A percentile compares a stretch with the other conserved stretches of the same genome.
Conservation (phyloP, 1,140 invertebrate species). For the Odontomachus brunneus region DNA sequence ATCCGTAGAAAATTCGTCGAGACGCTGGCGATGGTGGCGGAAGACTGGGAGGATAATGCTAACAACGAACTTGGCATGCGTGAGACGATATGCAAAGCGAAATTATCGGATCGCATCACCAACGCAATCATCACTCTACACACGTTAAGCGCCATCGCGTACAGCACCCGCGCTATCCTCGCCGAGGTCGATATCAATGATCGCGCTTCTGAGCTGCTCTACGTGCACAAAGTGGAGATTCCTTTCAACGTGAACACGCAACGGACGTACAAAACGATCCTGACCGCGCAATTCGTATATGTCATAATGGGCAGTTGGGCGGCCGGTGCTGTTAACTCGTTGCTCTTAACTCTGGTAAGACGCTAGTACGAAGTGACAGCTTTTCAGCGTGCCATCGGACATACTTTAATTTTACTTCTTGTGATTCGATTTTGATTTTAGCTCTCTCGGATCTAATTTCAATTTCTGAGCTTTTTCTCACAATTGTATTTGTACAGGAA, state of each 20-base stretch:
- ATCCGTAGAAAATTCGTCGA: conserved; percentile 34
- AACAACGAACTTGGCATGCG: conserved; percentile 4
- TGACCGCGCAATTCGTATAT: conserved; percentile 10
- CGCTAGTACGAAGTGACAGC: neutral
- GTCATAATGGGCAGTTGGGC: conserved; percentile 1
- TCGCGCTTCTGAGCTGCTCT: neutral
- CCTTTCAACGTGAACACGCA: conserved; percentile 31
- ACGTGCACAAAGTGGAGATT: conserved; percentile 22
- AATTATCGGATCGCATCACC: conserved; percentile 16
- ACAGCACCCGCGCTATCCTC: neutral
- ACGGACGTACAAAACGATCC: conserved; percentile 6
- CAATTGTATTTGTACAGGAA: too few species aligned
- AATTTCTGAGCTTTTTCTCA: too few species aligned
- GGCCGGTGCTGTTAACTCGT: conserved; percentile 19
- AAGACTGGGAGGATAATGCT: conserved; percentile 26
- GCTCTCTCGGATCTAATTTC: too few species aligned
- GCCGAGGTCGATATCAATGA: conserved; percentile 10
- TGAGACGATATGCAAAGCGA: conserved; percentile 10
- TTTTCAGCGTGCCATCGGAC: too few species aligned
- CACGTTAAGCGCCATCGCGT: conserved; percentile 16
- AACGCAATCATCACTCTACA: conserved; percentile 39
- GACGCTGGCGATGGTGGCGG: conserved; percentile 8
- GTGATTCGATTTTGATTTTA: too few species aligned
- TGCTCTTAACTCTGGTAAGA: conserved; percentile 34
- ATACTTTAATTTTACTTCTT: too few species aligned